A percentile compares a stretch with the other conserved stretches of the same genome.
Conservation (phyloP, 2,797 vertebrate genomes). For the Pipistrellus pygmaeus region DNA sequence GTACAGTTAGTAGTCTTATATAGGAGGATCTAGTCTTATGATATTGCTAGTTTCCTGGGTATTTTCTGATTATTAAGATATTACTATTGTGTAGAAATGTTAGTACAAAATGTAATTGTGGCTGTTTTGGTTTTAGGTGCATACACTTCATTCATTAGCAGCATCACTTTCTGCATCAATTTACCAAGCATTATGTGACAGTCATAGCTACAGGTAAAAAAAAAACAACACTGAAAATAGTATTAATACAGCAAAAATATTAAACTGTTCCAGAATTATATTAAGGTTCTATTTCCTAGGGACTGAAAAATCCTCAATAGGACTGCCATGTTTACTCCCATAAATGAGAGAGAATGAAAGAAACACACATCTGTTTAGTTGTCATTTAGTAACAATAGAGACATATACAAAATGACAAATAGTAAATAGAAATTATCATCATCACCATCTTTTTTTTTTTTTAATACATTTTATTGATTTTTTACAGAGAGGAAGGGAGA, state of each 20-base stretch:
- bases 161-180: slow-evolving; percentile 98
- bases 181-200: slow-evolving; percentile 99
- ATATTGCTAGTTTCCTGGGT: slow-evolving; percentile 25
- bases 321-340: slow-evolving; percentile 45
- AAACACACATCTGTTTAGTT: slow-evolving; percentile 26
- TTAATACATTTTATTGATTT: too few species aligned
- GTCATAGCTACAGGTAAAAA: slow-evolving; percentile 98
- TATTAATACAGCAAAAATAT: slow-evolving; percentile 36
- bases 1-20: not conserved
- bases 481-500: too few species aligned
- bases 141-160: slow-evolving; percentile 95
- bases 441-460: not conserved
- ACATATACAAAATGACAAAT: slow-evolving; percentile 51
- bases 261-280: slow-evolving; percentile 6
- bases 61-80: slow-evolving; percentile 59
- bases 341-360: slow-evolving; percentile 35
- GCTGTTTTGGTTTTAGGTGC: slow-evolving; percentile 91
- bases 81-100: slow-evolving; percentile 61
- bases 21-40: not conserved
- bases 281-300: slow-evolving; percentile 50
- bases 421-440: slow-evolving; percentile 26
- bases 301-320: slow-evolving; percentile 32
- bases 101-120: slow-evolving; percentile 66
- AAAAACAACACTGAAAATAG: not conserved
- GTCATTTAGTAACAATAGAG: slow-evolving; percentile 15